Base-by-base conservation (phyloP, 2,113 vertebrate species). In the Marcusenius ussheri region DNA sequence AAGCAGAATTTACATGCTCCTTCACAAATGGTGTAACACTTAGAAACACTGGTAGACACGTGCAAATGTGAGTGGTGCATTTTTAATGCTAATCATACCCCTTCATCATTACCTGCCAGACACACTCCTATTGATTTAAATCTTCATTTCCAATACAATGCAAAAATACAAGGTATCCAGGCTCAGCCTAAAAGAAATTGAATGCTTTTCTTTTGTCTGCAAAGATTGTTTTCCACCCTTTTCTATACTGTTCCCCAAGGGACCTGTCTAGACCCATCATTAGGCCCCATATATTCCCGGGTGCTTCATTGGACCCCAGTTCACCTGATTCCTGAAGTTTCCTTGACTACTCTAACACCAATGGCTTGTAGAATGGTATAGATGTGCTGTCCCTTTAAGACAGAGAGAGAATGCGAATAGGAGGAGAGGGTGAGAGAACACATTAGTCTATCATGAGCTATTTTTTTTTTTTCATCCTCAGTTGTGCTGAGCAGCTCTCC, bases 361-460 rank as follows among this genome's bases (percentile, higher is more conserved):
- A 17, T 84, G 50, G 80, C 88, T 77, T 88, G 24, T 50, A 86
- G 80, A 31, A 90, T 50, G 46, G 77, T 88, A 89, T 42, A 66
- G 51, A 17, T 24, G 49, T 49, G 35, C 90, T 89, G 88, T 85
- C 45, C 88, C 90, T 91, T 91, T 91, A 89, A 91, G 90, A 89
- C 66, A 84, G 70, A 58, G 88, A 39, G 83, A 86, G 77, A 49
- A 39, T 62, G 53, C 21, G 77, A 42, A 35, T 27, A 39, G 31
- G 49, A 35, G 35, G 80, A 15, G 80, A 49, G 46, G 6, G n/a
- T 3, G 89, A 11, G 88, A 89, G 90, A 89, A 86, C 47, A 49
- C 88, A 90, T 90, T 90, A 90, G 88, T 89, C 88, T 90, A 85
- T 80, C 88, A 90, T 90, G 90, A 90, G 90, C 88, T 84, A 66